phyloP scores from a whole-genome alignment of 2,113 vertebrate species.

The Labeo catla region DNA sequence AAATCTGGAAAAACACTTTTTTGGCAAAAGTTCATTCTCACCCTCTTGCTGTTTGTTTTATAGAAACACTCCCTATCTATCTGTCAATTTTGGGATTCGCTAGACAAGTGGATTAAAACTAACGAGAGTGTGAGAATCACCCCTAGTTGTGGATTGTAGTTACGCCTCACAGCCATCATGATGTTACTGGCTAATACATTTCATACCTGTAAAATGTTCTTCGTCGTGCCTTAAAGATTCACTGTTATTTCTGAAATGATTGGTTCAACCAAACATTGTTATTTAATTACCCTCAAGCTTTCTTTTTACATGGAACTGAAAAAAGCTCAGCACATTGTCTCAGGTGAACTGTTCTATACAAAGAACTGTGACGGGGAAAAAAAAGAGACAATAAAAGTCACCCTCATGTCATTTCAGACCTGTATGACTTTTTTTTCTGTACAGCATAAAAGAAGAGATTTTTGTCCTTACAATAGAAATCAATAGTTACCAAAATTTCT shows the following conservation, averaged over 20 bases:
- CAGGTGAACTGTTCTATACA: background rate
- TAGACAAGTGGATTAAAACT: constrained; percentile 4
- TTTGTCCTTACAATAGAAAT: background rate
- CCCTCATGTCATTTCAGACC: background rate
- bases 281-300: background rate
- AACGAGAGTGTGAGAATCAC: constrained; percentile 2
- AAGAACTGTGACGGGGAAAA: background rate
- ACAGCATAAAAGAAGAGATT: too few relatives aligned
- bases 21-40: constrained; percentile 43
- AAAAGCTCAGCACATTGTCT: background rate
- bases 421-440: background rate
- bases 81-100: constrained; percentile 20
- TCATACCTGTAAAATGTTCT: background rate
- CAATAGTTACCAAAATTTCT: background rate
- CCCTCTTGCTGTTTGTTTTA: constrained; percentile 46
- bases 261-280: background rate
- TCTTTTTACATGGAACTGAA: background rate
- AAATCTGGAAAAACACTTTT: constrained; percentile 49
- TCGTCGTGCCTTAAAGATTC: background rate
- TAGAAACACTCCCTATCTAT: constrained; percentile 41
- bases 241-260: background rate
- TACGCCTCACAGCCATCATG: background rate
- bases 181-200: background rate
- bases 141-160: background rate
- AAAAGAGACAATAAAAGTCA: background rate